phyloP scores from a whole-genome alignment of 2,888 invertebrate genomes.

The Nudaria mundana region DNA sequence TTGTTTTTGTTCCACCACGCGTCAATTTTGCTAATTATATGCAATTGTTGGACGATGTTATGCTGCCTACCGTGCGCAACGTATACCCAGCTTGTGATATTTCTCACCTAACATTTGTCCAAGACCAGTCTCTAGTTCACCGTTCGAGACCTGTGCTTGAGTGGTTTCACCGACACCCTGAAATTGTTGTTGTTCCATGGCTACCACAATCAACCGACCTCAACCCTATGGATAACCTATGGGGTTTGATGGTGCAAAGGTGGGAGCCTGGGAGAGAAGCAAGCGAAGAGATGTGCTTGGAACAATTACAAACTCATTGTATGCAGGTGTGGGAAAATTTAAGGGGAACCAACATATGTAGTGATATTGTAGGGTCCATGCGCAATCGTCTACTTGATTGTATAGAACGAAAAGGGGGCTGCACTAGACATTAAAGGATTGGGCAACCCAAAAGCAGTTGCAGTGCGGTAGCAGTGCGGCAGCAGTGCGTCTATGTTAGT shows the following conservation, averaged over 20 bases:
- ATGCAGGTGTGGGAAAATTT: not conserved
- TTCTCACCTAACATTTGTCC: not conserved
- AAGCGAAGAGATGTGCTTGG: not conserved
- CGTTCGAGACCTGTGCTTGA: not conserved
- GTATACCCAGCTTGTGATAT: not conserved
- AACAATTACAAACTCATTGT: not conserved
- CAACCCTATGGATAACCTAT: constrained; percentile 1
- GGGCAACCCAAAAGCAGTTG: no score
- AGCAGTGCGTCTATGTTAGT: no score
- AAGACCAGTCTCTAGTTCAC: not conserved
- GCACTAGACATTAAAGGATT: no score
- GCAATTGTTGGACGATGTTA: not conserved
- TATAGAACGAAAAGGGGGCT: not conserved
- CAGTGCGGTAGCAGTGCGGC: no score
- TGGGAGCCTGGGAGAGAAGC: no score
- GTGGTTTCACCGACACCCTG: not conserved
- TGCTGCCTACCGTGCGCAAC: constrained; percentile 2
- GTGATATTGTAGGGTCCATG: constrained; percentile 1
- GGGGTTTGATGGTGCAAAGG: constrained; percentile 1
- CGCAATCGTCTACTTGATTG: not conserved
- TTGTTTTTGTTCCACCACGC: not conserved
- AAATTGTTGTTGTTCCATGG: not conserved
- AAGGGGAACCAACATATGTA: not conserved
- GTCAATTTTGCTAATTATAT: not conserved
- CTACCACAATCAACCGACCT: not conserved